Evolutionary conservation across 1,140 invertebrate genomes (phyloP), one percentile per base, ranked within the genome.

Genomic region (Homalodisca vitripennis): DNA sequence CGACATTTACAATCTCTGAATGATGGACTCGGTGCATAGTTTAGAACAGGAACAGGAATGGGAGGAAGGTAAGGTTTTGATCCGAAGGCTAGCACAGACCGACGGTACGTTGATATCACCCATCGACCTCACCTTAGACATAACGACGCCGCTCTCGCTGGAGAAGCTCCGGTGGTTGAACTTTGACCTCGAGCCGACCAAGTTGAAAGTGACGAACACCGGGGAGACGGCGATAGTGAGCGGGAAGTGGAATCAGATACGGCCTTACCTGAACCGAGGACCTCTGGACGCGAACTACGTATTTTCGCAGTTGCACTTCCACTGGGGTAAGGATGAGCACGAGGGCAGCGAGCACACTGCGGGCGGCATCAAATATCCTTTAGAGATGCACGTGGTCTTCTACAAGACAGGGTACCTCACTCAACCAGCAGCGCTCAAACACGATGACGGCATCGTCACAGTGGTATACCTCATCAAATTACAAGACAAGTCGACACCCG

Each of bases 221-320:
- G 48, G 48, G n/a, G 48, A 51, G 17, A 51, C 48, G 3, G 68
- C 46, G 24, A 64, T 69, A 13, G 6, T 69, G 14, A 69, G 68
- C 51, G 68, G 30, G 12, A 69, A 69, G 62, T 69, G 68, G 68
- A 14, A 17, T 47, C 26, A 29, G 13, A 22, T 22, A 10, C 27
- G 67, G 6, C 84, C 86, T 0, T 85, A 82, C 71, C 64, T 89
- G 20, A 77, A 79, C 34, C 84, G 83, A 3, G 89, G 89, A 0
- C 86, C 87, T 0, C 80, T 91, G 64, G 72, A 78, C 1, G 84
- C 83, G 2, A 85, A 83, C 70, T 92, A 90, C 72, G 77, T 85
- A 0, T 85, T 93, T 62, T 85, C 86, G 0, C 91, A 92, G 77
- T 79, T 92, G 31, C 92, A 94, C 79, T 88, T 94, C 71, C 92